Evolutionary conservation across 2,797 vertebrate species (phyloP).

Genomic region (Centropyge bicolor): DNA sequence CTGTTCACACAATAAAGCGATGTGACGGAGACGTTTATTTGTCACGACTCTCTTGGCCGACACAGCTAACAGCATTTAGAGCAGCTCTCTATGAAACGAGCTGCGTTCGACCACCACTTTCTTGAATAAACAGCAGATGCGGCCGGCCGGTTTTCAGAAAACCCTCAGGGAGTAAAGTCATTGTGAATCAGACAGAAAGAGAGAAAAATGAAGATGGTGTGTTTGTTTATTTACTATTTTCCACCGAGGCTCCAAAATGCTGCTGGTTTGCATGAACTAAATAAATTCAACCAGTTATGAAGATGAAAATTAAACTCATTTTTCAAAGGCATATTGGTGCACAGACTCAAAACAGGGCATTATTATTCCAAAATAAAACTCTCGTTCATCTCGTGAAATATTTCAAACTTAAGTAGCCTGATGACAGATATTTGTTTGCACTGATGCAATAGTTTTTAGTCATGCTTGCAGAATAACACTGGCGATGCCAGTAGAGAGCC

Average conservation of each 20-base stretch:
- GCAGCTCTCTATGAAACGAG: conserved; percentile 32
- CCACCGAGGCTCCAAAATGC: conserved; percentile 5
- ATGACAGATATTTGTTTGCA: not conserved
- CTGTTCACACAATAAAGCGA: conserved; percentile 15
- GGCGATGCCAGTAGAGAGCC: too few species aligned
- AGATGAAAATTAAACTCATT: not conserved
- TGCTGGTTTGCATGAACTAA: not conserved
- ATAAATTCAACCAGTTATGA: not conserved
- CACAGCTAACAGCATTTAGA: conserved; percentile 26
- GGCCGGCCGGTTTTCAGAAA: conserved; percentile 54
- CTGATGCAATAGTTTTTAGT: not conserved
- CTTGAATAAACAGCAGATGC: conserved; percentile 64
- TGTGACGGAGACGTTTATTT: conserved; percentile 17
- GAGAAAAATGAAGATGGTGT: not conserved
- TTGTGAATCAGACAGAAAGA: conserved; percentile 29
- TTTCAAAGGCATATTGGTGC: not conserved
- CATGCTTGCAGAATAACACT: too few species aligned
- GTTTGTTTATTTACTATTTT: conserved; percentile 4
- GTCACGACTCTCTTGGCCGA: not conserved
- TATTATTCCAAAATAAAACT: not conserved
- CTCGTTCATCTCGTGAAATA: not conserved
- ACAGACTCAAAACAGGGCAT: not conserved
- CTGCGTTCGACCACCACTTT: conserved; percentile 26
- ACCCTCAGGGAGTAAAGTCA: conserved; percentile 31
- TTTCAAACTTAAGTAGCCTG: not conserved